phyloP scores from a whole-genome alignment of 2,888 invertebrate genomes.

The Trissolcus japonicus region DNA sequence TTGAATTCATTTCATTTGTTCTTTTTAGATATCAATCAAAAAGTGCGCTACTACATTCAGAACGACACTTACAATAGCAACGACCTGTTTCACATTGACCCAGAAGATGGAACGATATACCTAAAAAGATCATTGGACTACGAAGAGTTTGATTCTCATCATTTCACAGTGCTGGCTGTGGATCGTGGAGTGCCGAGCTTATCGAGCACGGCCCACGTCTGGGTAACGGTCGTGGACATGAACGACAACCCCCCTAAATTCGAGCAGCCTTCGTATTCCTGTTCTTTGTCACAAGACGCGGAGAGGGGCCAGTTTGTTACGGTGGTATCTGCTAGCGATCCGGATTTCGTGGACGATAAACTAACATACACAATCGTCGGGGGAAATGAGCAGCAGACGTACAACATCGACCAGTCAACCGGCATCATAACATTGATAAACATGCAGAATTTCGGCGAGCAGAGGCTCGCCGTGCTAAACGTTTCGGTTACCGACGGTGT shows the following conservation, averaged over 20 bases:
- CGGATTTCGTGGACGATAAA: slow-evolving; percentile 87
- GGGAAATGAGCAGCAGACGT: slow-evolving; percentile 87
- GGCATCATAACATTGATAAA: slow-evolving; percentile 85
- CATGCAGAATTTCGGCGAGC: slow-evolving; percentile 84
- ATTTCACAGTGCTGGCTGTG: slow-evolving; percentile 87
- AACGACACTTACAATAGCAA: slow-evolving; percentile 80
- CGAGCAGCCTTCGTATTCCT: slow-evolving; percentile 88
- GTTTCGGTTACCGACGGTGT: slow-evolving; percentile 97
- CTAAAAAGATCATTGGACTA: slow-evolving; percentile 89
- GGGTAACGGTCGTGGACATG: slow-evolving; percentile 90
- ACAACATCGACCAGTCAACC: slow-evolving; percentile 80
- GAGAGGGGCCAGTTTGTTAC: slow-evolving; percentile 91
- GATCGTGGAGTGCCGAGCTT: slow-evolving; percentile 91
- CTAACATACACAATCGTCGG: slow-evolving; percentile 89
- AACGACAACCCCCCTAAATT: slow-evolving; percentile 94
- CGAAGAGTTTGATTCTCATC: slow-evolving; percentile 84
- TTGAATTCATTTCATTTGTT: slow-evolving; percentile 32
- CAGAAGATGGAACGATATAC: slow-evolving; percentile 85
- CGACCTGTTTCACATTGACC: slow-evolving; percentile 87
- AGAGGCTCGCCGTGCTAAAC: slow-evolving; percentile 85
- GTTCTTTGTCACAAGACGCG: slow-evolving; percentile 87
- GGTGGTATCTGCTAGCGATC: slow-evolving; percentile 91
- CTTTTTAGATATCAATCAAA: slow-evolving; percentile 82
- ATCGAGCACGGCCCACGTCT: slow-evolving; percentile 88
- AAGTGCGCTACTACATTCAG: slow-evolving; percentile 84